phyloP scores from a whole-genome alignment of 2,888 invertebrate genomes.

The Atethmia centrago region DNA sequence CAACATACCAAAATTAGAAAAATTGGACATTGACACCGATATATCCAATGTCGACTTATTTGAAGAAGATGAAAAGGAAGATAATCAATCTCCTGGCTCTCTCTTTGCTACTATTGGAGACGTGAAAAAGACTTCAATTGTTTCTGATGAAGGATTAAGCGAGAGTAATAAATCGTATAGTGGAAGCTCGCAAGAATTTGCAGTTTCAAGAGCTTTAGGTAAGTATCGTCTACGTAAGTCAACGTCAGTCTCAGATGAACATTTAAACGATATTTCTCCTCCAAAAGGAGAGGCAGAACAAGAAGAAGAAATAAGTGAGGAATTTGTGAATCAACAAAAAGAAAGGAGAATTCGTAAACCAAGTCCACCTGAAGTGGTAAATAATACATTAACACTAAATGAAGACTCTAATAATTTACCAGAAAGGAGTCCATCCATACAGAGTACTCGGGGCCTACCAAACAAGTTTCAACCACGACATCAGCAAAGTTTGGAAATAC shows the following conservation, averaged over 20 bases:
- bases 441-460: constrained; percentile 90
- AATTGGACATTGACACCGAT: constrained; percentile 91
- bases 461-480: constrained; percentile 92
- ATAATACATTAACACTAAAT: constrained; percentile 76
- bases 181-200: constrained; percentile 95
- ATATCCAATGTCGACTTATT: constrained; percentile 90
- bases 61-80: constrained; percentile 92
- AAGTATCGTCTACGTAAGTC: constrained; percentile 94
- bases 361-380: constrained; percentile 84
- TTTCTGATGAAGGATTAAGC: constrained; percentile 91
- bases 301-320: constrained; percentile 75
- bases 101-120: constrained; percentile 95
- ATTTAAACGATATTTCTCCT: constrained; percentile 88
- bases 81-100: constrained; percentile 91
- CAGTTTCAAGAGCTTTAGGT: constrained; percentile 95
- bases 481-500: constrained; percentile 95
- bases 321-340: constrained; percentile 74
- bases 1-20: constrained; percentile 86
- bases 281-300: constrained; percentile 79
- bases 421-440: constrained; percentile 92
- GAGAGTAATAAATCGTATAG: constrained; percentile 90
- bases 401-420: constrained; percentile 89
- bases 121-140: constrained; percentile 91
- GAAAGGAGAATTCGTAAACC: constrained; percentile 79
- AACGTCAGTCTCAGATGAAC: constrained; percentile 93